Evolutionary conservation across 2,888 invertebrate genomes (phyloP).

Genomic region (Philhelius pedissequus): DNA sequence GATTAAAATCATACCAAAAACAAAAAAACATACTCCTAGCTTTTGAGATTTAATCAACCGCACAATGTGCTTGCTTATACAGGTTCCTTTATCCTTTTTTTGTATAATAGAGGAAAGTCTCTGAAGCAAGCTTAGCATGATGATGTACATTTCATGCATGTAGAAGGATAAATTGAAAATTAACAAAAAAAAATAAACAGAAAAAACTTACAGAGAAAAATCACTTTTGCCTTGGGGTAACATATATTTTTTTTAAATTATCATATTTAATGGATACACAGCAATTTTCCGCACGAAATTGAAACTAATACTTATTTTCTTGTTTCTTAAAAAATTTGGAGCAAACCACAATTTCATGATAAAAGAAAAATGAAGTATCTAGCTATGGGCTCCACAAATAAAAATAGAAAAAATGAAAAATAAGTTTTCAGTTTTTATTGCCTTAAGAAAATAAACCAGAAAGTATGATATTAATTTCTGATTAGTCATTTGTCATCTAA

Average conservation of each 20-base stretch:
- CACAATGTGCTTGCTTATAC: background rate
- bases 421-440: too few species aligned
- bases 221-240: background rate
- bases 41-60: slow-evolving; percentile 4
- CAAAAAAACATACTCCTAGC: background rate
- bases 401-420: too few species aligned
- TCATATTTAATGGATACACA: background rate
- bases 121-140: background rate
- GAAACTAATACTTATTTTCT: background rate
- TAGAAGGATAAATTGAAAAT: background rate
- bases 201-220: background rate
- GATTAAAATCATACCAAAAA: background rate
- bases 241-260: background rate
- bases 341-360: background rate
- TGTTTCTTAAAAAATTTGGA: background rate
- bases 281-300: background rate
- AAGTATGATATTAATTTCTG: too few species aligned
- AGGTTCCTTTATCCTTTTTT: background rate
- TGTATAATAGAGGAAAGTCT: background rate
- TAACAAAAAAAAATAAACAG: background rate
- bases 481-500: too few species aligned
- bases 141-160: background rate
- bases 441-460: too few species aligned
- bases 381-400: too few species aligned
- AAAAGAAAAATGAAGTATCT: background rate